These are phyloP conservation scores for Drosophila watanabei DNA, from an alignment of 1,140 invertebrate genomes.

Conservation along the genomic window DNA sequence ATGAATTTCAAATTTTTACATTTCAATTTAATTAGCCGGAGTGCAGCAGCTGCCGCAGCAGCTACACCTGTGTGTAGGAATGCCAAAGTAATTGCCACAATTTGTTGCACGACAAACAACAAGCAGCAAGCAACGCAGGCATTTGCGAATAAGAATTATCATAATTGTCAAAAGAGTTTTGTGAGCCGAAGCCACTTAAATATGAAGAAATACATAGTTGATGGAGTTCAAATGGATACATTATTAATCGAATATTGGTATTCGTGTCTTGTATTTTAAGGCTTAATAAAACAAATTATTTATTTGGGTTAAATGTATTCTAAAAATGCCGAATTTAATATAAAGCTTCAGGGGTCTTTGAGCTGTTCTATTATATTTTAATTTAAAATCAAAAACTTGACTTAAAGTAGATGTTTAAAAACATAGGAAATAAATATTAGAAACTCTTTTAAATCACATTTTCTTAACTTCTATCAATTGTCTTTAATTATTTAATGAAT, in stretches of 20 bases:
- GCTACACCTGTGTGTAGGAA: slow-evolving; percentile 26
- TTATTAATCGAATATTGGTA: neutral
- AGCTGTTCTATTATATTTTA: too few species aligned
- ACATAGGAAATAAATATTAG: too few species aligned
- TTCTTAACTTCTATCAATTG: too few species aligned
- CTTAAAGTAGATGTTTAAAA: too few species aligned
- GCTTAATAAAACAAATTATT: neutral
- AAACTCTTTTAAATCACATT: too few species aligned
- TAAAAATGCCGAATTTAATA: too few species aligned
- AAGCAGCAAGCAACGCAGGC: slow-evolving; percentile 8
- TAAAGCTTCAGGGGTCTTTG: too few species aligned
- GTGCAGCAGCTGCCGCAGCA: slow-evolving; percentile 17
- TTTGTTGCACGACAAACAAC: slow-evolving; percentile 59
- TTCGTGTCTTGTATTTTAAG: neutral
- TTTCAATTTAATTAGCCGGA: slow-evolving; percentile 60
- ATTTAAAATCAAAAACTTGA: too few species aligned
- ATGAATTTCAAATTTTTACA: slow-evolving; percentile 36
- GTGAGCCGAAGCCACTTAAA: neutral
- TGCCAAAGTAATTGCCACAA: slow-evolving; percentile 69
- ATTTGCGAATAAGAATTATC: slow-evolving; percentile 54
- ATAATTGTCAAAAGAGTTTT: slow-evolving; percentile 59
- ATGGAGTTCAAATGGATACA: neutral
- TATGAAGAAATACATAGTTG: neutral
- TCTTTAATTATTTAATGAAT: too few species aligned
- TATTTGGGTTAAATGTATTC: neutral